phyloP scores from a whole-genome alignment of 2,888 invertebrate species.

The Petrophora chlorosata region DNA sequence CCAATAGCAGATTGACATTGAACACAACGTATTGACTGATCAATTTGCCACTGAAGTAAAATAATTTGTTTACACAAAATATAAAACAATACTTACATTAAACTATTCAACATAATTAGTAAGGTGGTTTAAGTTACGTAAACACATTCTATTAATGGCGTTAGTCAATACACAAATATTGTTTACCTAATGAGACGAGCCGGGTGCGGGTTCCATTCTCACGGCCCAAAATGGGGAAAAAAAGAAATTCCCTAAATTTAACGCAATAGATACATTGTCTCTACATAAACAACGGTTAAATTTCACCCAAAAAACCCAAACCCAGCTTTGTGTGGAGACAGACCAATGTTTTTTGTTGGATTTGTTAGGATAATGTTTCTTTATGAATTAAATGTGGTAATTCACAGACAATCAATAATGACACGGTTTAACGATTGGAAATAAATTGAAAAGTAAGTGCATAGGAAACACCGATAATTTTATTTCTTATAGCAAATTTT shows the following conservation, averaged over 20 bases:
- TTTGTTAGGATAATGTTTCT: background rate
- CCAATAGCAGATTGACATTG: too few relatives aligned
- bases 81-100: background rate
- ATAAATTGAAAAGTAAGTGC: too few relatives aligned
- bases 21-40: too few relatives aligned
- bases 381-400: too few relatives aligned
- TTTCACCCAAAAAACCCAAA: slow-evolving; percentile 59
- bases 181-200: slow-evolving; percentile 75
- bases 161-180: slow-evolving; percentile 61
- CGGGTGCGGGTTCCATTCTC: slow-evolving; percentile 74
- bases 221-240: slow-evolving; percentile 69
- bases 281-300: slow-evolving; percentile 74
- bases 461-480: too few relatives aligned
- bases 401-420: too few relatives aligned
- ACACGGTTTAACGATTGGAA: too few relatives aligned
- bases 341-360: slow-evolving; percentile 24
- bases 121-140: slow-evolving; percentile 25
- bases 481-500: too few relatives aligned
- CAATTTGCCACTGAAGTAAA: too few relatives aligned
- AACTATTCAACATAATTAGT: slow-evolving; percentile 33
- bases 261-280: slow-evolving; percentile 78
- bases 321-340: slow-evolving; percentile 48
- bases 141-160: slow-evolving; percentile 37
- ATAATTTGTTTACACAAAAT: background rate
- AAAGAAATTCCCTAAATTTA: slow-evolving; percentile 68